Base-by-base conservation (phyloP, 2,888 invertebrate species). In the Scotopteryx bipunctaria region DNA sequence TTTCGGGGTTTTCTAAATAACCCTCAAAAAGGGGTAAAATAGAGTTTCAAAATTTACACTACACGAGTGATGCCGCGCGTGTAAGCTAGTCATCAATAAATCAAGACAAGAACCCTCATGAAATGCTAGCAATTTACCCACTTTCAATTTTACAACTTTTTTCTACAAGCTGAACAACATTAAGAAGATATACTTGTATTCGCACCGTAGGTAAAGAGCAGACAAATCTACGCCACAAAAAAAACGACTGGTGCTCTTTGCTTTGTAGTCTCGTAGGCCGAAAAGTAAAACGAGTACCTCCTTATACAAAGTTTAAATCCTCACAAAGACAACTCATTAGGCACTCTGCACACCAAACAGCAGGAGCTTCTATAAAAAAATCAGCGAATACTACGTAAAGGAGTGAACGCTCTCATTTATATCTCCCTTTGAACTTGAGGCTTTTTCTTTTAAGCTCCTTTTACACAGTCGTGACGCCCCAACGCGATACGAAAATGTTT, bases 301-400 rank as follows among this genome's bases (percentile, higher is more conserved):
- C 63, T 61, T 70, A 70, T 53, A 68, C 69, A 64, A 72, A 70
- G 73, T 75, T 75, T 71, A 74, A 76, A 73, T 76, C 71, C 72
- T 72, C 69, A 66, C 67, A 76, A 76, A 77, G 78, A 77, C 74
- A 74, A 72, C 78, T 80, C 79, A 80, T 80, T 79, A 79, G 76
- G 75, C 78, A 78, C 78, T 78, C 73, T 69, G 74, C 76, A 75
- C 73, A 76, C 71, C 72, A 71, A 76, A 72, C 72, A 71, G 65
- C 68, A 70, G 69, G 69, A 71, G 67, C 64, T 69, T 73, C 71
- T 70, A 76, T 79, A 76, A 77, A 81, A 81, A 78, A 80, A 74
- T 80, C 78, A 76, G 64, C 66, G 67, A 61, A 73, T 73, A 71
- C 74, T 71, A 73, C 73, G 71, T 78, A 66, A 66, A 66, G 66